Base-by-base conservation (phyloP, 2,888 invertebrate genomes). In the Habroteleia sp. region DNA sequence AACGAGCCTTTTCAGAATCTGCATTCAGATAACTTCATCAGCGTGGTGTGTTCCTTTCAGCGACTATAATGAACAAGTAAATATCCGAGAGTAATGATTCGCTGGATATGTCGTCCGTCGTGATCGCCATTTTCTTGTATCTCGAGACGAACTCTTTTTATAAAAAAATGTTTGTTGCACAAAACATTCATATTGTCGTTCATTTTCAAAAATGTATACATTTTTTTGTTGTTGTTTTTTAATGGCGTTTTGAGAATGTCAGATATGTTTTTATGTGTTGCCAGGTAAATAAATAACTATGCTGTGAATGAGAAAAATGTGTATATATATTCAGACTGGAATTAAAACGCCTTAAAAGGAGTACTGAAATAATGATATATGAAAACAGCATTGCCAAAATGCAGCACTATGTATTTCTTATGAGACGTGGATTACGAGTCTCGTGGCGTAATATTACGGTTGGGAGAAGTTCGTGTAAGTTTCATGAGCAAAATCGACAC, bases 1-100 rank as follows among this genome's bases (percentile, higher is more conserved):
- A 75, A 69, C 75, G 54, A 68, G 68, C 50, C 65, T 69, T 58
- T 74, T 65, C 68, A 63, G 62, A 77, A 78, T 78, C 76, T 76
- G 73, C 73, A 73, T 73, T 73, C 65, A 73, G 35, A 71, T 71
- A 63, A 37, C 71, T 71, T 65, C 65, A 65, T 73, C 72, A 63
- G 56, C 63, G 71, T 48, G 8, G 44, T 39, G 13, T 10, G 35
- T 33, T 31, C 46, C 46, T 52, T 41, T 39, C 56, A 48, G 14
- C 16, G 8, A 39, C 16, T 16, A 50, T 60, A 54, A 73, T 44
- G 42, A 65, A 58, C 27, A 65, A 65, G 58, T 54, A 52, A 65
- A 73, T 52, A 73, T 41, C 44, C 31, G 11, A 62, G 52, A 68
- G 25, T 44, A 11, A 50, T 39, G 27, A 5, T 31, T 10, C 16